Base-by-base conservation (phyloP, 2,113 vertebrate genomes). In the Charadrius vociferus region DNA sequence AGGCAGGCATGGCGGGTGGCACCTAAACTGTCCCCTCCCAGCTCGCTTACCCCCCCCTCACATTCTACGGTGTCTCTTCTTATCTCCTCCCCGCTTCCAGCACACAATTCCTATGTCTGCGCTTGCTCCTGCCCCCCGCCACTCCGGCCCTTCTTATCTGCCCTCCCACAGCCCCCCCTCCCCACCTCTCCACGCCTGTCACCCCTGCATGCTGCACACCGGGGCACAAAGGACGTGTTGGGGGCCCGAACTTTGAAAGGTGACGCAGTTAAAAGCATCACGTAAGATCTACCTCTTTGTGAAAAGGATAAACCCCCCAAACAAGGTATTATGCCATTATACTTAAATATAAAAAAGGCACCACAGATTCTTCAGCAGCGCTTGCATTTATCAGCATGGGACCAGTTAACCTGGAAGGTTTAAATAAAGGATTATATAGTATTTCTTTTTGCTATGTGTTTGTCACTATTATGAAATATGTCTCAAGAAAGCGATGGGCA, bases 81-180 rank as follows among this genome's bases (percentile, higher is more conserved):
- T 30, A 21, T 65, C 56, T 52, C 8, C 14, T 63, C 4, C 43
- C 21, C 14, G 32, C 21, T 62, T 22, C 32, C 30, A 65, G n/a
- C 12, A 58, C 29, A 30, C 45, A 56, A 1, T 5, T 14, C 58
- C 29, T 21, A 13, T 0, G 2, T 20, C 16, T 1, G 1, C 1
- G 0, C 14, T 56, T 4, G 2, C n/a, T 55, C 34, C 14, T 85
- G 12, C 36, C 9, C 21, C 20, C 17, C 24, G n/a, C n/a, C 34
- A 16, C 18, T 7, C 17, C 43, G 22, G 16, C 24, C 10, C 9
- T 65, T 47, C 65, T 56, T 34, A 12, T 34, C 77, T 81, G 21
- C 12, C 7, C 10, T 71, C 39, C 19, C 12, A 19, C 19, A 55
- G 32, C 6, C 7, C 17, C 61, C 34, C 27, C 1, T 1, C 9